Percentiles rank a stretch among this genome's conserved stretches.
These are phyloP conservation scores for Gibbula magus DNA, from an alignment of 2,888 invertebrate genomes.

Conservation along the genomic window DNA sequence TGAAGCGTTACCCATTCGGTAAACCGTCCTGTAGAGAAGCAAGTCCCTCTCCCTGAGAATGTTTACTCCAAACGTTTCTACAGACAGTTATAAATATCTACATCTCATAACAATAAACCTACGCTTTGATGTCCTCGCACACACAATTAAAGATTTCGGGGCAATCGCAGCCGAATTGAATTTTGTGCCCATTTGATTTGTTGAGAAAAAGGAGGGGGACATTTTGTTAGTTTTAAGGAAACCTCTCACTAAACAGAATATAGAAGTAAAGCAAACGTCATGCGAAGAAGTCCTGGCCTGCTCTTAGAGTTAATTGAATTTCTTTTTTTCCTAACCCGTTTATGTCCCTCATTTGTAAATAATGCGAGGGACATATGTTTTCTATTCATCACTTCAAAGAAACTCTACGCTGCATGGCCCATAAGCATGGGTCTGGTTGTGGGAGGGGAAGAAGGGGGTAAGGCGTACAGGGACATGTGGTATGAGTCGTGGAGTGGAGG, in stretches of 20 bases:
- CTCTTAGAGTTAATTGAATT: conserved; percentile 16
- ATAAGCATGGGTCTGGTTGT: background rate
- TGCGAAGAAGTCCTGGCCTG: background rate
- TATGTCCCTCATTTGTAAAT: conserved; percentile 34
- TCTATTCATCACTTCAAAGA: conserved; percentile 37
- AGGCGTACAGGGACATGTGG: background rate
- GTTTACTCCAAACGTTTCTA: no score
- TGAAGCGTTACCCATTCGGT: background rate
- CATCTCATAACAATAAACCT: background rate
- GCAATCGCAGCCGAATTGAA: background rate
- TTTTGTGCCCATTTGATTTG: background rate
- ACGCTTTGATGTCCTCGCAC: background rate
- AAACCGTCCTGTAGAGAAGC: no score
- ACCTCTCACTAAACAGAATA: background rate
- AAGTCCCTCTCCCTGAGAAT: no score
- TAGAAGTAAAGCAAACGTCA: background rate
- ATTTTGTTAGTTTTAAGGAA: background rate
- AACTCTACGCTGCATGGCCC: background rate
- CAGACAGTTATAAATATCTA: background rate
- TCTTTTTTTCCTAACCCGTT: conserved; percentile 18
- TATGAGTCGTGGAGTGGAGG: background rate
- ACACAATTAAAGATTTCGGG: background rate
- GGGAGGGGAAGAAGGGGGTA: conserved; percentile 1
- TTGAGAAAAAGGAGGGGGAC: background rate
- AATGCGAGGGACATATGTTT: conserved; percentile 38